Percentiles rank a stretch among this genome's conserved stretches.
phyloP scores from a whole-genome alignment of 2,113 vertebrate species.

The Vidua macroura region DNA sequence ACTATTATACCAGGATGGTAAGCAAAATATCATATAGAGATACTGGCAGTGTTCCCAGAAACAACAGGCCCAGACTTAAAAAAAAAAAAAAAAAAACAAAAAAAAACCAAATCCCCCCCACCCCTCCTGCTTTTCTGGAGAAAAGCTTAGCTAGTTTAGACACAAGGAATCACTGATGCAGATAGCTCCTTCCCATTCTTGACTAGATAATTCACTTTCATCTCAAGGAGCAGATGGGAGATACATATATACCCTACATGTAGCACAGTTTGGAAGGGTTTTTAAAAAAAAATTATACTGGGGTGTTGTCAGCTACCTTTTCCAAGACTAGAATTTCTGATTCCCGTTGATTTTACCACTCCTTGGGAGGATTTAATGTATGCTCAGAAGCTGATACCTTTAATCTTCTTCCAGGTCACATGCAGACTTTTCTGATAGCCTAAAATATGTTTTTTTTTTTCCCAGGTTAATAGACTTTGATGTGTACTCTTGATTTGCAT shows the following conservation, averaged over 20 bases:
- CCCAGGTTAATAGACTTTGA: background rate
- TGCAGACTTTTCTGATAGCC: background rate
- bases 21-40: background rate
- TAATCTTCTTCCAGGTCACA: background rate
- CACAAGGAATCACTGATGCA: background rate
- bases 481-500: background rate
- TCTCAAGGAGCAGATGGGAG: constrained; percentile 21
- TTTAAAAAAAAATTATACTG: background rate
- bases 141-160: background rate
- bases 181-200: background rate
- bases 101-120: background rate
- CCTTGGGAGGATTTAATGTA: background rate
- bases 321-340: background rate
- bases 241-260: background rate
- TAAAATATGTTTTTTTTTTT: background rate
- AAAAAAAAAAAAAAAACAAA: background rate
- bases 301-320: background rate
- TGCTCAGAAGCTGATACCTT: background rate
- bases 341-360: background rate
- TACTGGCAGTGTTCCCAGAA: background rate
- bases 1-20: background rate
- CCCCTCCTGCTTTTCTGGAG: background rate
- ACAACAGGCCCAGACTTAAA: background rate
- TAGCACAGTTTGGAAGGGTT: background rate
- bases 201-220: background rate